A percentile compares a stretch with the other conserved stretches of the same genome.
These are phyloP conservation scores for Monodelphis domestica DNA, from an alignment of 2,797 vertebrate species.

Conservation along the genomic window DNA sequence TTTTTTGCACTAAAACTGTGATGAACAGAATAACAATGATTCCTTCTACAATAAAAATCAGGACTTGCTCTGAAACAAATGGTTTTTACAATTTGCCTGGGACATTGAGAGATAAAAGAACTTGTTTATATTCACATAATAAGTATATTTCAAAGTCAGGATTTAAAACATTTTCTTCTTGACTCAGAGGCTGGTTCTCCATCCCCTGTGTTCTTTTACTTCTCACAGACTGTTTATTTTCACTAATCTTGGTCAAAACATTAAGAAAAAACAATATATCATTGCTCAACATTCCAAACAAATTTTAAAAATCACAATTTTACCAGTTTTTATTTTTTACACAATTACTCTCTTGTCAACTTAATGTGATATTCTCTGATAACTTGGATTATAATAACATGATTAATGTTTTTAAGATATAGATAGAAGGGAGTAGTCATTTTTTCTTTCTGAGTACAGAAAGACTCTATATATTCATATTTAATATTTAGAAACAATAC, in stretches of 20 bases:
- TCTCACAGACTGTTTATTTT: background rate
- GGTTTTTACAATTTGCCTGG: background rate
- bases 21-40: background rate
- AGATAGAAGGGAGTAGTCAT: background rate
- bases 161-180: background rate
- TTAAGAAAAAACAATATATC: conserved; percentile 18
- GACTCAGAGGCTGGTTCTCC: background rate
- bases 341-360: background rate
- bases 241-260: background rate
- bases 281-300: background rate
- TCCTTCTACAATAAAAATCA: background rate
- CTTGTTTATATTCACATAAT: too few species aligned
- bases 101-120: background rate
- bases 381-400: background rate
- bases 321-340: conserved; percentile 14
- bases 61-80: background rate
- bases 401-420: conserved; percentile 30
- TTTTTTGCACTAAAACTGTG: background rate
- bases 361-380: background rate
- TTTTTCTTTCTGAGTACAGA: conserved; percentile 34
- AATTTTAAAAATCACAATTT: conserved; percentile 6
- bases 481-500: conserved; percentile 40
- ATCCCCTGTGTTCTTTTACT: background rate
- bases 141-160: background rate
- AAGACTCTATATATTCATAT: background rate